phyloP scores from a whole-genome alignment of 1,140 invertebrate genomes.

The Temnothorax nylanderi region DNA sequence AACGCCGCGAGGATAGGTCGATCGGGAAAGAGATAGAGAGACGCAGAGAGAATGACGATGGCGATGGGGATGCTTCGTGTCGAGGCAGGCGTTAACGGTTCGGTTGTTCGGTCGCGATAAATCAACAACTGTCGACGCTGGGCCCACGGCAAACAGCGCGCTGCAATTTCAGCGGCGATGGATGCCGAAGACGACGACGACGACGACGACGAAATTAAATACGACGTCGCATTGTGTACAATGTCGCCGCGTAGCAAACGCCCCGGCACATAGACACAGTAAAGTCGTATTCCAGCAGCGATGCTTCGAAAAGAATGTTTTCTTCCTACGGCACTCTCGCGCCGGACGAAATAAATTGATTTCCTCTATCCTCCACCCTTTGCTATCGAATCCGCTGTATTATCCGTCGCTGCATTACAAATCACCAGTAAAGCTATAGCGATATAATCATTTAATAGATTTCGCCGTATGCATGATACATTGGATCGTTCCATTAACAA shows the following conservation, averaged over 20 bases:
- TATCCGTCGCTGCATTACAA: slow-evolving; percentile 15
- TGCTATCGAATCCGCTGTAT: slow-evolving; percentile 1
- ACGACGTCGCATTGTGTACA: slow-evolving; percentile 56
- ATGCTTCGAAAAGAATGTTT: slow-evolving; percentile 37
- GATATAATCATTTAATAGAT: not conserved
- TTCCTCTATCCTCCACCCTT: not conserved
- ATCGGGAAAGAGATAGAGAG: slow-evolving; percentile 27
- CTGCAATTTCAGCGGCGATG: slow-evolving; percentile 60
- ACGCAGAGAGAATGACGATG: slow-evolving; percentile 43
- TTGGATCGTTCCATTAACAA: slow-evolving; percentile 8
- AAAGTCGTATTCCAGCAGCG: slow-evolving; percentile 29
- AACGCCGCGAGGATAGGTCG: slow-evolving; percentile 22
- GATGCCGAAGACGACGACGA: slow-evolving; percentile 60
- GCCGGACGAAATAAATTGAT: slow-evolving; percentile 46
- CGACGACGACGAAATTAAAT: slow-evolving; percentile 60
- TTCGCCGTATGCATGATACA: slow-evolving; percentile 2
- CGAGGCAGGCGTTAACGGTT: slow-evolving; percentile 70
- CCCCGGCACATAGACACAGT: slow-evolving; percentile 39
- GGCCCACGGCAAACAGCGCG: slow-evolving; percentile 65
- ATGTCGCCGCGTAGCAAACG: slow-evolving; percentile 14
- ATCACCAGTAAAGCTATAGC: not conserved
- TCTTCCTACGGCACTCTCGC: slow-evolving; percentile 2
- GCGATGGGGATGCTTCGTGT: slow-evolving; percentile 61
- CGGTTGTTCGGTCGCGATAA: slow-evolving; percentile 67
- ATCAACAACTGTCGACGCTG: slow-evolving; percentile 67